Conservation (phyloP, 2,888 invertebrate genomes). For the Gnatocerus cornutus region DNA sequence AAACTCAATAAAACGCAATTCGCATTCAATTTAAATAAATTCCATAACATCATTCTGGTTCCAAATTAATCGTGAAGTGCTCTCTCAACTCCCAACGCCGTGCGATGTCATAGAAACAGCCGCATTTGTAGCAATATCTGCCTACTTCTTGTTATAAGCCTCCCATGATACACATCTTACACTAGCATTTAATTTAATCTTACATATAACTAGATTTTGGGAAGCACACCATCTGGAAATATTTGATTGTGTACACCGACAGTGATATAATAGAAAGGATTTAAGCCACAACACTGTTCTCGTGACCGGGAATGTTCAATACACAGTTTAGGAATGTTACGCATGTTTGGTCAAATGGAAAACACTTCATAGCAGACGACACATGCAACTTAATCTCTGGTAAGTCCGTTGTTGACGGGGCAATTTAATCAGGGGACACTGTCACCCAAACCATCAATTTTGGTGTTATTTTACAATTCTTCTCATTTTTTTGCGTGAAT, state of each 20-base stretch:
- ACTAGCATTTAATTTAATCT: conserved; percentile 53
- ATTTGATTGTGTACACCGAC: conserved; percentile 51
- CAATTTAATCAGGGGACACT: too few species aligned
- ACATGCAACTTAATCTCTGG: neutral
- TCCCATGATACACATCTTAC: conserved; percentile 51
- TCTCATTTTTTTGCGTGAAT: too few species aligned
- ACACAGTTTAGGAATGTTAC: conserved; percentile 30
- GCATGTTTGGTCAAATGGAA: conserved; percentile 31
- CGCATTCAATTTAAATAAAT: conserved; percentile 50
- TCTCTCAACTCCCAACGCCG: conserved; percentile 39
- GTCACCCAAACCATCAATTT: too few species aligned
- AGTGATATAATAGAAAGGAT: conserved; percentile 37
- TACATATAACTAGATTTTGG: conserved; percentile 51
- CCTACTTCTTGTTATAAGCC: conserved; percentile 51
- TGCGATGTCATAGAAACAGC: conserved; percentile 52
- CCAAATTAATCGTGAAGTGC: conserved; percentile 51
- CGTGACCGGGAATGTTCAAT: conserved; percentile 47
- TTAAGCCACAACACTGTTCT: conserved; percentile 39
- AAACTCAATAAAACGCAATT: conserved; percentile 50
- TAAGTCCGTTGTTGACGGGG: neutral
- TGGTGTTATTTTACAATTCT: too few species aligned
- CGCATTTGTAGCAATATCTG: conserved; percentile 52
- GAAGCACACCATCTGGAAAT: conserved; percentile 52
- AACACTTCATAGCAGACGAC: conserved; percentile 25
- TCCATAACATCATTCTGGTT: conserved; percentile 48